A percentile compares a stretch with the other conserved stretches of the same genome.
These are phyloP conservation scores for Clunio marinus DNA, from an alignment of 2,888 invertebrate genomes.

Conservation along the genomic window DNA sequence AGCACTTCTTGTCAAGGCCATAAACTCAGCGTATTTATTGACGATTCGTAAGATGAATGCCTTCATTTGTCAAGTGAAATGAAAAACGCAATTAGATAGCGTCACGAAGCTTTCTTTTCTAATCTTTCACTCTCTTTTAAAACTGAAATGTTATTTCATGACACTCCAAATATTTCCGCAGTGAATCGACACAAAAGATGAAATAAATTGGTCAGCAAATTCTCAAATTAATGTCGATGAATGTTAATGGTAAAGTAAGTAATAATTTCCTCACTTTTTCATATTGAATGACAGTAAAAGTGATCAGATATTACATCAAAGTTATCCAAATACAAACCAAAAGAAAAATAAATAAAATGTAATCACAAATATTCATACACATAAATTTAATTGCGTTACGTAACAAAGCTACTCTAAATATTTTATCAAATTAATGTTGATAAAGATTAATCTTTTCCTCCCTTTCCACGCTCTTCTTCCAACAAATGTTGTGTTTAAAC, in stretches of 20 bases:
- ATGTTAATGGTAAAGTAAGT: too few species aligned
- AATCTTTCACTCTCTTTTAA: background rate
- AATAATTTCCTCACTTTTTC: too few species aligned
- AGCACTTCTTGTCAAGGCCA: background rate
- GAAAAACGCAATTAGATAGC: conserved; percentile 29
- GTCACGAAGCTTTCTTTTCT: conserved; percentile 13
- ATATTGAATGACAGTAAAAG: too few species aligned
- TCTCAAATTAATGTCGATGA: too few species aligned
- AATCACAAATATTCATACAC: background rate
- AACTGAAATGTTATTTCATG: background rate
- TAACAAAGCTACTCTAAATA: background rate
- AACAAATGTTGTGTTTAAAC: background rate
- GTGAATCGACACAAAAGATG: too few species aligned
- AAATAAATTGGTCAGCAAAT: background rate
- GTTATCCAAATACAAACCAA: too few species aligned
- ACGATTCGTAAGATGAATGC: conserved; percentile 24
- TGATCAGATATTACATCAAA: too few species aligned
- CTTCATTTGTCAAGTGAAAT: conserved; percentile 33
- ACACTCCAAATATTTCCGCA: too few species aligned
- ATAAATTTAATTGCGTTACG: conserved; percentile 11
- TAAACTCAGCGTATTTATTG: conserved; percentile 27
- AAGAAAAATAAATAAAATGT: too few species aligned
- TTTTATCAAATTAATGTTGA: background rate
- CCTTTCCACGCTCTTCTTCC: background rate
- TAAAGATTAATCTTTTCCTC: conserved; percentile 3